Evolutionary conservation across 2,113 vertebrate species (phyloP).

Genomic region (Romanogobio albipinnatus): DNA sequence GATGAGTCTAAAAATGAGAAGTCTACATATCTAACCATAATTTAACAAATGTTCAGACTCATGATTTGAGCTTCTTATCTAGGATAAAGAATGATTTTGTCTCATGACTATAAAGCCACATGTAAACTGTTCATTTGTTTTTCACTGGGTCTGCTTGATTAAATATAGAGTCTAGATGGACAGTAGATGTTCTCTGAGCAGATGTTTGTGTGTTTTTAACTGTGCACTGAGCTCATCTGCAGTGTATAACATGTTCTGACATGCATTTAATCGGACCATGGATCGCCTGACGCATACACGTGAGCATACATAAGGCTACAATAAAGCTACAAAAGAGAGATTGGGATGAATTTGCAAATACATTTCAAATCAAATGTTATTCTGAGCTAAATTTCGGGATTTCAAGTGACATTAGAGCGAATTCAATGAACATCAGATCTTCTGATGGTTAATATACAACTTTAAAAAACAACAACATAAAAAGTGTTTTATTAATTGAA

Average conservation of each 20-base stretch:
- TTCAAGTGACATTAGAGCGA: not conserved
- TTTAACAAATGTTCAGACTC: not conserved
- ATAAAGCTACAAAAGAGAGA: not conserved
- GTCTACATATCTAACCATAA: not conserved
- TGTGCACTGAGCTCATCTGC: constrained; percentile 8
- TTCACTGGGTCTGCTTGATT: not conserved
- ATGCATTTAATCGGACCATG: not conserved
- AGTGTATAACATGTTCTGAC: not conserved
- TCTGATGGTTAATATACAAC: not conserved
- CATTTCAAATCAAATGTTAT: not conserved
- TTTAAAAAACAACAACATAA: not conserved
- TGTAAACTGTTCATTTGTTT: not conserved
- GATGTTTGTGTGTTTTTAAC: not conserved
- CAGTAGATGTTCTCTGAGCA: constrained; percentile 1
- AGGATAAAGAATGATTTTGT: not conserved
- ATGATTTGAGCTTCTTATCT: not conserved
- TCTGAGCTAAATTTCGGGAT: not conserved
- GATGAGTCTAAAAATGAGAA: not conserved
- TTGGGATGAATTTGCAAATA: not conserved
- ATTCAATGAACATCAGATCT: not conserved
- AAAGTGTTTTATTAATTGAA: not conserved
- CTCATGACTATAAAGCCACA: not conserved
- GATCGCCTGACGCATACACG: not conserved
- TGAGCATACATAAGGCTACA: not conserved
- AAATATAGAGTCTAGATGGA: not conserved